phyloP scores from a whole-genome alignment of 2,797 vertebrate species.

The Mormyrops boulengeri region DNA sequence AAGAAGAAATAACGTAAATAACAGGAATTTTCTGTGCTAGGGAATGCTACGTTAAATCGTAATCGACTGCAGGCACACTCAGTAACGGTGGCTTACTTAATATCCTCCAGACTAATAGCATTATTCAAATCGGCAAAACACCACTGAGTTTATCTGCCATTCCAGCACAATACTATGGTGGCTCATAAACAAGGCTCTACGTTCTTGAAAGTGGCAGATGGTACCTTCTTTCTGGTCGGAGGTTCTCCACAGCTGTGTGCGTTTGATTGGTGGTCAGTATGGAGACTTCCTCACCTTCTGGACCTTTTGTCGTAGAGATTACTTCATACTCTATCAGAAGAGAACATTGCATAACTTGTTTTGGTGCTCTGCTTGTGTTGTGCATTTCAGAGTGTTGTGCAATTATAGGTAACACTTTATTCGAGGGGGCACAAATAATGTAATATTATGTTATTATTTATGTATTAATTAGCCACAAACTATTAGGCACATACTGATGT shows the following conservation, averaged over 20 bases:
- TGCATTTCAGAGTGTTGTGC: neutral
- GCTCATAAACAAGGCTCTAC: neutral
- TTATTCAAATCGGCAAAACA: neutral
- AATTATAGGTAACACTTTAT: neutral
- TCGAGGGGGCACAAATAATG: neutral
- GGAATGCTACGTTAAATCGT: neutral
- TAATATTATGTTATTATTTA: neutral
- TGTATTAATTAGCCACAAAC: neutral
- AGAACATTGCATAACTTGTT: neutral
- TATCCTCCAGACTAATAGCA: neutral
- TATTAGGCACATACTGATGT: neutral
- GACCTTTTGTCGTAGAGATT: constrained; percentile 76
- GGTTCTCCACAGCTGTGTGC: constrained; percentile 90
- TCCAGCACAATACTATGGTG: neutral
- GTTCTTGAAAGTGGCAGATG: neutral
- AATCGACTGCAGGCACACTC: neutral
- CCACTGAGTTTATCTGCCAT: neutral
- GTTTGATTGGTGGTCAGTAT: constrained; percentile 90
- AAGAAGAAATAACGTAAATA: neutral
- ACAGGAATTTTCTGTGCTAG: neutral
- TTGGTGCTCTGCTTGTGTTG: neutral
- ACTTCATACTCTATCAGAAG: constrained; percentile 80
- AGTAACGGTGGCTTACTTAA: neutral
- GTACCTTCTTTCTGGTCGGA: constrained; percentile 91
- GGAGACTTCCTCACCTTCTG: constrained; percentile 71